Base-by-base conservation (phyloP, 2,888 invertebrate genomes). In the Protonemura montana region DNA sequence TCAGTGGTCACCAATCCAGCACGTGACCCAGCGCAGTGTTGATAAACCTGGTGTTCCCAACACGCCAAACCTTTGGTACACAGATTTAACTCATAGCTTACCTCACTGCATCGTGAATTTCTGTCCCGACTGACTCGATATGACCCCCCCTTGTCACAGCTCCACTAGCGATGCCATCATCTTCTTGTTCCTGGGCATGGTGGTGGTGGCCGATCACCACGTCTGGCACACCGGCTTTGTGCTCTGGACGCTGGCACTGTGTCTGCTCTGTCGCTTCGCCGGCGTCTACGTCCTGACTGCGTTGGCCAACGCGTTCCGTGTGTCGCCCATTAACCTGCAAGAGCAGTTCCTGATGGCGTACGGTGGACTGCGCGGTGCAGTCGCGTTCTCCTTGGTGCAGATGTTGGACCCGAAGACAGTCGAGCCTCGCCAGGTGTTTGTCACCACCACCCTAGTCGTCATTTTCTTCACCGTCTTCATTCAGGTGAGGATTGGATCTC, bases 131-230 rank as follows among this genome's bases (percentile, higher is more conserved):
- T 26, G 28, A n/a, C n/a, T n/a, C 41, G n/a, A 27, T 35, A 6
- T 10, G 3, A 6, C 35, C 5, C 35, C 35, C 35, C 35, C 35
- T 35, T 35, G 3, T 35, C 78, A 0, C 88, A 93, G 94, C 80
- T 93, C 92, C 88, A 92, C 92, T 10, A 92, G 93, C 0, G 94
- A 94, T 90, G 94, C 94, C 0, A 92, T 94, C 89, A 94, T 94
- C 89, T 94, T 94, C 90, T 92, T 94, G 91, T 94, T 94, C 89
- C 92, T 94, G 77, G 94, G 94, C 0, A 92, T 94, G 29, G 93
- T 93, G 10, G 93, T 94, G 6, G 88, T 89, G n/a, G 88, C 87
- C 84, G 88, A 89, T 78, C 29, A 85, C 1, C 89, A 89, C 85
- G 92, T 92, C 29, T 88, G 89, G 88, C 91, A 92, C 88, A 91